Base-by-base conservation (phyloP, 1,140 invertebrate genomes). In the Xylocopa sonorina region DNA sequence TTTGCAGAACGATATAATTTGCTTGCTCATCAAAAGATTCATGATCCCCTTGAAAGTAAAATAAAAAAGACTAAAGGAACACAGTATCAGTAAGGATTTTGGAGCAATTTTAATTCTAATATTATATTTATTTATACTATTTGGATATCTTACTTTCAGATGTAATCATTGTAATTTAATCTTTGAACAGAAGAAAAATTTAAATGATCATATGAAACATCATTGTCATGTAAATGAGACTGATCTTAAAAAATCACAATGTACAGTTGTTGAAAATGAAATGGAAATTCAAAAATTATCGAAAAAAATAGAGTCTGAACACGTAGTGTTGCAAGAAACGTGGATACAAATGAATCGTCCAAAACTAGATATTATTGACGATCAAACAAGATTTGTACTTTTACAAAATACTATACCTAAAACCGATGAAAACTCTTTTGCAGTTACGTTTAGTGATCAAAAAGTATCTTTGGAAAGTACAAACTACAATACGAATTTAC, bases 1-100 rank as follows among this genome's bases (percentile, higher is more conserved):
- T 96, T 96, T 86, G 94, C 95, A 0, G 95, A 96, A 90, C 94
- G 94, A 53, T 94, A 94, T 72, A 94, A 94, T 85, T 88, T 94
- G 48, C 87, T 92, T 27, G 90, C 92, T 18, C 93, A 94, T 83
- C 87, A 92, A 68, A 92, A 93, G 83, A 92, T 92, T 57, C 93
- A 94, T 68, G 90, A 92, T 50, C 86, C 88, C 68, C 90, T 66
- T 6, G 83, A 86, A 57, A 80, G 75, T 53, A 72, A 71, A 34
- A 62, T 75, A n/a, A 88, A 82, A 57, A 72, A 81, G 9, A n/a
- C 75, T 21, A 85, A 84, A 60, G 92, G 91, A 83, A 89, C 87
- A 38, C 76, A 83, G 46, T 78, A 86, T 48, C 81, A 88, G 87
- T 89, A 66, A 83, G 82, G 73, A 24, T 16, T 51, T 60, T 32